Conservation (phyloP, 2,113 vertebrate species). For the Brachyhypopomus occidentalis region DNA sequence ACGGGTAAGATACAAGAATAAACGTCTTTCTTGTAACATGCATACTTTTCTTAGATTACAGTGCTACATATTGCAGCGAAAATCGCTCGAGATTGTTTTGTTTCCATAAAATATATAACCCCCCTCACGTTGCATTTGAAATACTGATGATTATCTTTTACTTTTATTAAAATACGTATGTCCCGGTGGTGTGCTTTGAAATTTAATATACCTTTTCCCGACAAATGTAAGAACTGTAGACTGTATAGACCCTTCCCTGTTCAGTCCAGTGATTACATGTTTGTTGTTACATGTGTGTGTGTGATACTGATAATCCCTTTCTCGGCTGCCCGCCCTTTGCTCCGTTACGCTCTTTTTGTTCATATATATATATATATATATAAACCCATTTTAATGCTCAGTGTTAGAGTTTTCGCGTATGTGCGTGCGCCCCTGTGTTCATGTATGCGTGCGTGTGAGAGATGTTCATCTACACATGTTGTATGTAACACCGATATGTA, state of each 20-base stretch:
- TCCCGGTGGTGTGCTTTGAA: neutral
- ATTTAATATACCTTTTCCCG: conserved; percentile 1
- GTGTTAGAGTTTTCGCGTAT: too few relatives aligned
- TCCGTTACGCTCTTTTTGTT: conserved; percentile 4
- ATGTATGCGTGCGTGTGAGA: neutral
- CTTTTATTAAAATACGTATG: neutral
- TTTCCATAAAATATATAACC: too few relatives aligned
- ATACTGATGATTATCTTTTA: neutral
- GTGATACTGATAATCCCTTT: conserved; percentile 17
- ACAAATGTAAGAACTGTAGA: conserved; percentile 14
- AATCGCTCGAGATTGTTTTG: too few relatives aligned
- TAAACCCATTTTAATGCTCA: too few relatives aligned
- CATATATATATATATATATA: too few relatives aligned
- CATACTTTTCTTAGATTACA: too few relatives aligned
- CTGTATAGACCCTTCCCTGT: neutral
- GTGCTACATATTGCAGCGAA: too few relatives aligned
- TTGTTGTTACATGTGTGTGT: conserved; percentile 43
- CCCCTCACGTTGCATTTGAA: neutral
- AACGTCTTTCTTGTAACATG: too few relatives aligned
- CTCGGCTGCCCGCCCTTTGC: conserved; percentile 22
- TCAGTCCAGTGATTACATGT: conserved; percentile 33
- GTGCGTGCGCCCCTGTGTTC: neutral
- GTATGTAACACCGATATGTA: neutral
- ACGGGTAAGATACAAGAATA: neutral
- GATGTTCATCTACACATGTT: neutral